Base-by-base conservation (phyloP, 2,113 vertebrate genomes). In the Peucedramus taeniatus region DNA sequence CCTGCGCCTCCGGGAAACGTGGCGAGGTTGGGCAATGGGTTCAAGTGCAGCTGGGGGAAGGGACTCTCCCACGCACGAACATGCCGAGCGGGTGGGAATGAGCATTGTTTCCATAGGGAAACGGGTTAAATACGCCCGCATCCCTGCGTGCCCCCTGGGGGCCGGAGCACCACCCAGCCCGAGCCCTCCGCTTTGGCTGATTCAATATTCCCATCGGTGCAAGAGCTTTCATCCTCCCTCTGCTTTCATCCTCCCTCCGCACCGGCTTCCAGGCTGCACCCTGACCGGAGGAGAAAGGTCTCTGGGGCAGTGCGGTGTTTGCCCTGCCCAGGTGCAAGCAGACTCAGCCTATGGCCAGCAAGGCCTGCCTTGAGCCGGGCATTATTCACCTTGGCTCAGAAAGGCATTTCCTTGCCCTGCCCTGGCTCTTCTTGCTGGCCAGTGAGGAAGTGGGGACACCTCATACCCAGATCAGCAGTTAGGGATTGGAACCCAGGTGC, bases 11-110 rank as follows among this genome's bases (percentile, higher is more conserved):
- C 13, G 80, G 87, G 56, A 89, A 88, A 88, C 83, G 96, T 90
- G 89, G 89, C 71, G 89, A 86, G 94, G 66, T 96, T 96, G 93
- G 96, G 94, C 93, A 95, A 96, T 44, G 91, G 89, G 96, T 89
- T 90, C 86, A 88, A 90, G 91, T 45, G 89, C 68, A 49, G 87
- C 92, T 45, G 93, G 81, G 84, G 93, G 96, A 83, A 93, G 95
- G 92, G 82, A 95, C 65, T 57, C 87, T 93, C 95, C 96, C 96
- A 95, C 95, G 84, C 90, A 74, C 0, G 83, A 60, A 60, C 81
- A 20, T 31, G 47, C 22, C 19, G 28, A 60, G 54, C 31, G 9
- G 71, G 60, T 49, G 69, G 81, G 78, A 87, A 54, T 4, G 42
- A 54, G 45, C 63, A 2, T 44, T 57, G 28, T 90, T 94, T 76